These are phyloP conservation scores for Cyanistes caeruleus DNA, from an alignment of 2,113 vertebrate genomes.

Conservation along the genomic window DNA sequence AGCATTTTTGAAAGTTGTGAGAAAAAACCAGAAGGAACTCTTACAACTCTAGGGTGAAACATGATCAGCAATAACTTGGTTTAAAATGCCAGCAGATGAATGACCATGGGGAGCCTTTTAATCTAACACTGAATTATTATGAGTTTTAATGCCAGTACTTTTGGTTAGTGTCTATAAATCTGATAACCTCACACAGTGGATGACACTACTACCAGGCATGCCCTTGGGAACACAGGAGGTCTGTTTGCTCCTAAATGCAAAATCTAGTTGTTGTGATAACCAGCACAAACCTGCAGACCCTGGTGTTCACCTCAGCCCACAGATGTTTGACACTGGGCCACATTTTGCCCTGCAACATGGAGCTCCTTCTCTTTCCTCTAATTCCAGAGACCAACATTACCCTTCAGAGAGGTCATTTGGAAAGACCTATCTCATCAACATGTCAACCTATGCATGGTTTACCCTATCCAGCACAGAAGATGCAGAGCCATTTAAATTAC, in stretches of 20 bases:
- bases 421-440: neutral
- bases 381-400: neutral
- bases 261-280: neutral
- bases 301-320: neutral
- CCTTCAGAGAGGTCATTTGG: neutral
- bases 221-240: neutral
- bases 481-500: neutral
- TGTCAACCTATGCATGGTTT: neutral
- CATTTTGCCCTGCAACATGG: fast-evolving
- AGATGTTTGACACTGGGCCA: neutral
- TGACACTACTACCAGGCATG: neutral
- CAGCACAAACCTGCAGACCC: neutral
- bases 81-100: neutral
- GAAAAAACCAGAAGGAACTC: neutral
- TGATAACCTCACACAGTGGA: neutral
- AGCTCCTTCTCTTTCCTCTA: neutral
- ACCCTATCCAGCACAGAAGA: neutral
- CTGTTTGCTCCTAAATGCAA: neutral
- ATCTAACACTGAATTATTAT: neutral
- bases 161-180: neutral
- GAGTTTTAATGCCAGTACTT: neutral
- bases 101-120: neutral
- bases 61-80: neutral
- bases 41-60: neutral
- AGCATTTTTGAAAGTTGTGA: neutral